Conservation (phyloP, 2,113 vertebrate genomes). For the Neomonachus schauinslandi region DNA sequence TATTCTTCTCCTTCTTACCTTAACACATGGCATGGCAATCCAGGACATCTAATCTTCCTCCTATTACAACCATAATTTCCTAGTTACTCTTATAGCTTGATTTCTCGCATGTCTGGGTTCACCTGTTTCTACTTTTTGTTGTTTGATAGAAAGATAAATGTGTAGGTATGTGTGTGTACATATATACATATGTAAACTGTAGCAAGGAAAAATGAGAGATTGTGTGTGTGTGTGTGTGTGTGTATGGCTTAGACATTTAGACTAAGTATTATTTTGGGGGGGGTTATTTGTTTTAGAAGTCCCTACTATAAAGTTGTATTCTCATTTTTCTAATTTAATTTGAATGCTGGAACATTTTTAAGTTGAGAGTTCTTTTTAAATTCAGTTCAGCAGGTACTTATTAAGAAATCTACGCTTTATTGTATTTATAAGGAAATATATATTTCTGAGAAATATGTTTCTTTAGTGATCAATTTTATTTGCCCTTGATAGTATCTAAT, state of each 20-base stretch:
- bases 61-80: background rate
- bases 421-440: background rate
- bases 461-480: background rate
- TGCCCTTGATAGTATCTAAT: background rate
- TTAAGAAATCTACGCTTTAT: background rate
- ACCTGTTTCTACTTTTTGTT: background rate
- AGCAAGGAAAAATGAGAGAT: background rate
- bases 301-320: background rate
- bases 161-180: rapidly evolving
- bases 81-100: background rate
- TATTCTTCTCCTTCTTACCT: background rate
- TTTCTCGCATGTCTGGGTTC: background rate
- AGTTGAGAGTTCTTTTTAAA: background rate
- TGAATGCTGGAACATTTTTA: background rate
- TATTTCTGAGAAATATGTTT: background rate
- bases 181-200: background rate
- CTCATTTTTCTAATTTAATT: background rate
- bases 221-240: background rate
- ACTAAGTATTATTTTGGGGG: background rate
- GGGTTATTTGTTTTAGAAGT: background rate
- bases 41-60: background rate
- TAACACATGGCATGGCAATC: background rate
- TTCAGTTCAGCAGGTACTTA: background rate
- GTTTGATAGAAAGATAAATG: background rate
- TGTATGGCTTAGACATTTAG: background rate